Base-by-base conservation (phyloP, 2,888 invertebrate genomes). In the Brenthis hecate region DNA sequence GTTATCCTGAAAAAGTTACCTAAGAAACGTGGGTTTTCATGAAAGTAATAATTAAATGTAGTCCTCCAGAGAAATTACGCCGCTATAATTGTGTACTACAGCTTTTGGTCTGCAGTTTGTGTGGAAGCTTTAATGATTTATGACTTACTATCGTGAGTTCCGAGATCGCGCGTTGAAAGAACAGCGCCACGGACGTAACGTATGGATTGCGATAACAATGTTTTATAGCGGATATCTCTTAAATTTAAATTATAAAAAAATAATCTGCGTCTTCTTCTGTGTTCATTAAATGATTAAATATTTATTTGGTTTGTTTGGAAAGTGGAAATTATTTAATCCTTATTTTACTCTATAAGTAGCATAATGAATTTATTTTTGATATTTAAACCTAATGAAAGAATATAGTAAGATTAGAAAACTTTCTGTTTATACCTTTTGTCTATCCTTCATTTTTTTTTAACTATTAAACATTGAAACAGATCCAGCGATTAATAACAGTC, bases 101-200 rank as follows among this genome's bases (percentile, higher is more conserved):
- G 32, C 19, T 53, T 19, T 62, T 62, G 19, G 36, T 36, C 36
- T 19, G 36, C 6, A 53, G 51, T 60, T 50, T 28, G 16, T 16
- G 61, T 51, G 28, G 28, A 61, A 61, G 61, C 13, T 50, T 48
- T 16, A 61, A 61, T 61, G 61, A 51, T 61, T 16, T 32, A 61
- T 13, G n/a, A 48, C 13, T 6, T 16, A 28, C 23, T 57, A 16
- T 43, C 58, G 48, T 23, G 23, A 47, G 19, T 47, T 47, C 47
- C 36, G 11, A 43, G 57, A 19, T n/a, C 47, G 36, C 13, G 57
- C 47, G 47, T 23, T 13, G 47, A 57, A 47, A 57, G 56, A 16
- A 56, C 56, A 11, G 13, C 56, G 16, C 6, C 43, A 13, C 2
- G 11, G n/a, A 51, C 61, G 48, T 32, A 62, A 53, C 36, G 14